These are phyloP conservation scores for Tangachromis dhanisi DNA, from an alignment of 2,113 vertebrate genomes.

Conservation along the genomic window DNA sequence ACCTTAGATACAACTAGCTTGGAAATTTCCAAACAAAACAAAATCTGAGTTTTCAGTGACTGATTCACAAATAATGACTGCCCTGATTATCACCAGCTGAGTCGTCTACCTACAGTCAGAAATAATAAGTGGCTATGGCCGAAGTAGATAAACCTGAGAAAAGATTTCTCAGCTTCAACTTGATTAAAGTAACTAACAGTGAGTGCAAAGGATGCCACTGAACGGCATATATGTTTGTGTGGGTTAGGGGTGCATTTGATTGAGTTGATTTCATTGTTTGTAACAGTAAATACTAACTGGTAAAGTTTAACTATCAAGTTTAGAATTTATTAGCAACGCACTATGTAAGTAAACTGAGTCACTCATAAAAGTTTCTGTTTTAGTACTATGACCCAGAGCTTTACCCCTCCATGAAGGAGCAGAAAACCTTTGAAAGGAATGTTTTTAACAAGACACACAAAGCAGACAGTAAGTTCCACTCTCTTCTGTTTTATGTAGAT, in stretches of 20 bases:
- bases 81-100: not conserved
- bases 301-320: not conserved
- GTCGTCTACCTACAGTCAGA: not conserved
- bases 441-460: conserved; percentile 81
- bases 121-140: not conserved
- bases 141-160: not conserved
- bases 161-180: not conserved
- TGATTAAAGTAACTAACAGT: not conserved
- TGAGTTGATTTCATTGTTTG: not conserved
- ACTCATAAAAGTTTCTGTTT: not conserved
- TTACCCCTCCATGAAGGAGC: conserved; percentile 78
- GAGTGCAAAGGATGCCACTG: not conserved
- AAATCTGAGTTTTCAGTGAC: not conserved
- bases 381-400: conserved; percentile 80
- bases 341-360: not conserved
- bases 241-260: not conserved
- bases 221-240: not conserved
- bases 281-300: not conserved
- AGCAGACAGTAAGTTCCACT: conserved; percentile 61
- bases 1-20: not conserved
- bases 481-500: not conserved
- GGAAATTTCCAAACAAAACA: not conserved
- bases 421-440: conserved; percentile 80
- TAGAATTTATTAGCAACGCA: not conserved
- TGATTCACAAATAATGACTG: not conserved